Percentiles rank a stretch among this genome's conserved stretches.
Evolutionary conservation across 53 echinoderm and acorn worm genomes (phyloP).

Genomic region (Mesocentrotus franciscanus): DNA sequence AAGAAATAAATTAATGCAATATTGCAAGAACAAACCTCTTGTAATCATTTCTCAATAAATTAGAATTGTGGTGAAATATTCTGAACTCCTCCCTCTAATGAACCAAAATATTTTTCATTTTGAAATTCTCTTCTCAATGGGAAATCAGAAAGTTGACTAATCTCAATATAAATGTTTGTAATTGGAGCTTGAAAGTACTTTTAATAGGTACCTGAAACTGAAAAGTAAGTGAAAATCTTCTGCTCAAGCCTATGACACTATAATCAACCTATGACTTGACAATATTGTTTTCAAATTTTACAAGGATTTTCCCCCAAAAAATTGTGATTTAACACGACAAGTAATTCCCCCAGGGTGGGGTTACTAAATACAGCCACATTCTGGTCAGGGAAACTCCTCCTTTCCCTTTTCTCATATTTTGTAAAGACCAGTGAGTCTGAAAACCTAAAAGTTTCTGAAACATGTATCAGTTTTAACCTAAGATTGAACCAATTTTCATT

Average conservation of each 20-base stretch:
- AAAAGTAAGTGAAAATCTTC: background rate
- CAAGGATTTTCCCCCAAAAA: background rate
- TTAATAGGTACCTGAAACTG: background rate
- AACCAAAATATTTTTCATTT: background rate
- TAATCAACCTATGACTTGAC: slow-evolving; percentile 2
- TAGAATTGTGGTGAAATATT: background rate
- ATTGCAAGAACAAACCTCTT: too few relatives aligned
- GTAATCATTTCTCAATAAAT: background rate
- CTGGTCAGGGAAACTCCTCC: slow-evolving; percentile 37
- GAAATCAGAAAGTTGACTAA: background rate
- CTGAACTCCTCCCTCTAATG: background rate
- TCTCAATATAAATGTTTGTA: background rate
- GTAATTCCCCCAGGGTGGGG: background rate
- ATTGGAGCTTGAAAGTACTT: background rate
- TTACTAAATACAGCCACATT: background rate
- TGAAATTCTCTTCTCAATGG: background rate
- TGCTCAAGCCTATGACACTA: background rate
- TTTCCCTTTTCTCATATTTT: background rate
- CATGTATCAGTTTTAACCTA: too few relatives aligned
- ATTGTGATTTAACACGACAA: slow-evolving; percentile 3
- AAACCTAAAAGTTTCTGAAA: background rate
- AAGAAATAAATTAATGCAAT: too few relatives aligned
- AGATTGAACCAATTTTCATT: slow-evolving; percentile 19
- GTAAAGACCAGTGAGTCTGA: background rate
- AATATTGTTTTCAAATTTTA: background rate